Evolutionary conservation across 1,140 invertebrate genomes (phyloP), one percentile per base, ranked within the genome.

Genomic region (Heliconius eleuchia): DNA sequence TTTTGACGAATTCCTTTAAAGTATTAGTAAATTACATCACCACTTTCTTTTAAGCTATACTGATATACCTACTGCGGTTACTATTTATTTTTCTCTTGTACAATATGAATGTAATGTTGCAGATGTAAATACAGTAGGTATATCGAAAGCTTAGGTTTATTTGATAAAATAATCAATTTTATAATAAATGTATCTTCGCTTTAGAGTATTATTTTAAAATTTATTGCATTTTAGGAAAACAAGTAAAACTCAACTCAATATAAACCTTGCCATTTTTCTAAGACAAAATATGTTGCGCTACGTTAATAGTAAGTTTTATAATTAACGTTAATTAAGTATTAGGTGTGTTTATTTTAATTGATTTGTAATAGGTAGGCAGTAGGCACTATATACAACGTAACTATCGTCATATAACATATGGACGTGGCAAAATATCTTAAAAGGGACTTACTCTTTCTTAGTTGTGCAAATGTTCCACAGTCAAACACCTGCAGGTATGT

Each of bases 401-500:
- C 3, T 19, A 27, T 4, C 0, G 23, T 30, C 4, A 27, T 66
- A n/a, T 30, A 66, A 66, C 1, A 23, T 30, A 66, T 27, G 3
- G 27, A 30, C 27, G 13, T 66, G 27, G 27, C 8, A 66, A 30
- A 23, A 66, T 66, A 66, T 66, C 30, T 30, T 30, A 11, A 66
- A 66, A 30, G 27, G 9, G 16, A 16, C 27, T 46, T 16, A 46
- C 42, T 46, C 42, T 27, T 66, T 46, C 42, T 27, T 66, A 18
- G 60, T 2, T 30, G 60, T 30, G n/a, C 60, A 66, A 57, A 57
- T n/a, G n/a, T n/a, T 11, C n/a, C 0, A 57, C 55, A 8, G 7
- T 76, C 13, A 30, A 71, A 80, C 88, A 87, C 86, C 88, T 89
- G 87, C 85, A 66, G 60, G 30, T 66, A 6, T 30, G 60, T 66